Evolutionary conservation across 2,888 invertebrate genomes (phyloP).

Genomic region (Fissipunctia ypsillon): DNA sequence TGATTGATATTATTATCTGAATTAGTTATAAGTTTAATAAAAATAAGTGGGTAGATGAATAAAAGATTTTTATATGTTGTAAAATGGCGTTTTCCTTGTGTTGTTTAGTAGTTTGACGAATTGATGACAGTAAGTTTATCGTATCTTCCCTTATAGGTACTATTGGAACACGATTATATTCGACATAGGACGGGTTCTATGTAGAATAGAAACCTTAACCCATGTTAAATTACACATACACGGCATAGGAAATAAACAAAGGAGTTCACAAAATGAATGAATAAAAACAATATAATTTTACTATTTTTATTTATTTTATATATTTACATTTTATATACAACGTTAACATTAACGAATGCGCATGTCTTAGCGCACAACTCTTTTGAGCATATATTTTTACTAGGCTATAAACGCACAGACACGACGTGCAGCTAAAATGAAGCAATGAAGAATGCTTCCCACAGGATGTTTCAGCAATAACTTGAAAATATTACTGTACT

Average conservation of each 20-base stretch:
- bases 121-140: neutral
- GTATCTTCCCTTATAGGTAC: neutral
- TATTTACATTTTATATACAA: slow-evolving; percentile 90
- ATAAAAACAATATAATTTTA: slow-evolving; percentile 72
- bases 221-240: neutral
- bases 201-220: neutral
- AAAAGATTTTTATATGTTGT: slow-evolving; percentile 51
- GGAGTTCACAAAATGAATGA: slow-evolving; percentile 3
- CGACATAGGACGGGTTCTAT: neutral
- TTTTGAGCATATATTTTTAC: slow-evolving; percentile 83
- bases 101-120: neutral
- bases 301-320: slow-evolving; percentile 88
- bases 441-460: neutral
- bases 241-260: neutral
- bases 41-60: slow-evolving; percentile 55
- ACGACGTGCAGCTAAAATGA: neutral
- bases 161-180: neutral
- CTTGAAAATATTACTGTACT: neutral
- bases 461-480: neutral
- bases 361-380: slow-evolving; percentile 78
- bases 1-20: slow-evolving; percentile 56
- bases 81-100: slow-evolving; percentile 2
- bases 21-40: slow-evolving; percentile 59
- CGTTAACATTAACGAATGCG: slow-evolving; percentile 81
- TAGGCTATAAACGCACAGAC: slow-evolving; percentile 58